Conservation (phyloP, 2,888 invertebrate species). For the Sceliomorpha sp. region DNA sequence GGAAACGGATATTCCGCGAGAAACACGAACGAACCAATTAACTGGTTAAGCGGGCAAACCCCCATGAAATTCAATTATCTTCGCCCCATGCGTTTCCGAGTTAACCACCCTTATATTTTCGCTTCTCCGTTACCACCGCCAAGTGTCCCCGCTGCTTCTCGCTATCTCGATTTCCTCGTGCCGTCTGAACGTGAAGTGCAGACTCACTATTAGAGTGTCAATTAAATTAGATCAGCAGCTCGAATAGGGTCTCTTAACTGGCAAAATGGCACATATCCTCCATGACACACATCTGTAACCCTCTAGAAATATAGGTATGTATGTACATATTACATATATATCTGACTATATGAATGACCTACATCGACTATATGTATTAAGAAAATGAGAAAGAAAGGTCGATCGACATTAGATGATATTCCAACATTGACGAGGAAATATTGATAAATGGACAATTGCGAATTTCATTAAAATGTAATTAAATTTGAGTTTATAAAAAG, state of each 20-base stretch:
- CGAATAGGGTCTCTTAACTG: conserved; percentile 67
- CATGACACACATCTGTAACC: conserved; percentile 33
- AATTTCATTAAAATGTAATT: too few relatives aligned
- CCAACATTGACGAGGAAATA: too few relatives aligned
- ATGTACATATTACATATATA: conserved; percentile 8
- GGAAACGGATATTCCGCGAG: conserved; percentile 56
- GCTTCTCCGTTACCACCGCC: conserved; percentile 60
- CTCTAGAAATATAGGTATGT: too few relatives aligned
- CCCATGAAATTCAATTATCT: conserved; percentile 80
- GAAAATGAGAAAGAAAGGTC: too few relatives aligned
- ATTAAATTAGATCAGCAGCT: conserved; percentile 77
- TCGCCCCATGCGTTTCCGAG: conserved; percentile 74
- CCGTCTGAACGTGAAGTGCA: conserved; percentile 59
- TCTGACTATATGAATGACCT: too few relatives aligned
- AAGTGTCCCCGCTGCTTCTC: conserved; percentile 52
- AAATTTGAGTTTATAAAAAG: too few relatives aligned
- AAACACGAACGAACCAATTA: conserved; percentile 78
- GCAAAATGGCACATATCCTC: conserved; percentile 60
- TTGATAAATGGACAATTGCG: too few relatives aligned
- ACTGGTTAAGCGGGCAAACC: conserved; percentile 78
- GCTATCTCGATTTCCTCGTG: conserved; percentile 44
- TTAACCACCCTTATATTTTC: conserved; percentile 77
- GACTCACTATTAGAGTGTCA: conserved; percentile 76
- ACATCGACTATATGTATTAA: too few relatives aligned
- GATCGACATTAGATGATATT: too few relatives aligned